phyloP scores from a whole-genome alignment of 37 sponge, comb jelly and placozoan species.

The Ianthella basta region DNA sequence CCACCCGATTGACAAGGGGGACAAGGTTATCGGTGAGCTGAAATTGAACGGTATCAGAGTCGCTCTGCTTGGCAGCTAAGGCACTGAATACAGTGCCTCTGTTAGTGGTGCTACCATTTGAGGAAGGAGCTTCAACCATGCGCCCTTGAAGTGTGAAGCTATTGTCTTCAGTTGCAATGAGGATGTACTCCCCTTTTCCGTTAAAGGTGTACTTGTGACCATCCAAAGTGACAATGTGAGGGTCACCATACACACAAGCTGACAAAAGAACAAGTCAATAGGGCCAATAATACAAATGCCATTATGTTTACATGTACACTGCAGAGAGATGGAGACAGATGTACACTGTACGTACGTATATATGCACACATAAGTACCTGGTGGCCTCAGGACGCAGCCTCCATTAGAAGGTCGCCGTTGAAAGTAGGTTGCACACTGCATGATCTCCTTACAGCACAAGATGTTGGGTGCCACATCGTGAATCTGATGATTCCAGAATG shows the following conservation, averaged over 20 bases:
- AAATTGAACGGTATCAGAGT: slow-evolving; percentile 45
- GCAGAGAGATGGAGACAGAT: not conserved
- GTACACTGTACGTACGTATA: too few species aligned
- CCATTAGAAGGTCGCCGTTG: not conserved
- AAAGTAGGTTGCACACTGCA: not conserved
- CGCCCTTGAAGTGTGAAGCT: slow-evolving; percentile 69
- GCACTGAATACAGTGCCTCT: slow-evolving; percentile 67
- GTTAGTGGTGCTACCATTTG: not conserved
- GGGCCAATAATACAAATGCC: too few species aligned
- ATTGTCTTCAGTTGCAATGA: slow-evolving; percentile 54
- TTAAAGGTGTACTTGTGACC: slow-evolving; percentile 75
- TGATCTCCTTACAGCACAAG: not conserved
- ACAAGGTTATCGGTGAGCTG: not conserved
- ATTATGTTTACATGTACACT: not conserved
- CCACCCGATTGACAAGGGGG: slow-evolving; percentile 6
- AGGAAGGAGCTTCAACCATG: slow-evolving; percentile 39
- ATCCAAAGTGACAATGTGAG: slow-evolving; percentile 63
- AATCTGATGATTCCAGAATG: not conserved
- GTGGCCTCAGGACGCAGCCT: slow-evolving; percentile 7
- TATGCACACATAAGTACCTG: slow-evolving; percentile 19
- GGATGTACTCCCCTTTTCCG: slow-evolving; percentile 69
- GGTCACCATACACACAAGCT: slow-evolving; percentile 48
- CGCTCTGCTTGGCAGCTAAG: slow-evolving; percentile 43
- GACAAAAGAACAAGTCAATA: slow-evolving; percentile 52
- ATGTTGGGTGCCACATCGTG: not conserved